phyloP scores from a whole-genome alignment of 2,888 invertebrate species.

The Xestobium rufovillosum region DNA sequence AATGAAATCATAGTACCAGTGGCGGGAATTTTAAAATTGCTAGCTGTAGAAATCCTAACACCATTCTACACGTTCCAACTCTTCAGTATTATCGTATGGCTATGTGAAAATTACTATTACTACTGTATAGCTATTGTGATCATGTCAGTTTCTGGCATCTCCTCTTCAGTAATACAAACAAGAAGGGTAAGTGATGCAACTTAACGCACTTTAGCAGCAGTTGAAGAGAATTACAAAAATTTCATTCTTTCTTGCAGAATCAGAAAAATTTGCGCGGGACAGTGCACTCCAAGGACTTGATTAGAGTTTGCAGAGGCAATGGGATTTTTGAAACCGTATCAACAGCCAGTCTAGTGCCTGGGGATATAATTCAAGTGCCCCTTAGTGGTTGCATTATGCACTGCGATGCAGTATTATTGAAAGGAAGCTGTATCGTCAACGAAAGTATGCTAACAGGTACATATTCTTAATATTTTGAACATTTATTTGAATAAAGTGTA shows the following conservation, averaged over 20 bases:
- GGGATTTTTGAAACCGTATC: conserved; percentile 50
- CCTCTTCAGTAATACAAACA: conserved; percentile 77
- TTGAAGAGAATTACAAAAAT: not conserved
- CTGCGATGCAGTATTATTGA: conserved; percentile 82
- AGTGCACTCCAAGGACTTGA: conserved; percentile 64
- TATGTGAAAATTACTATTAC: conserved; percentile 78
- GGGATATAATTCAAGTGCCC: conserved; percentile 81
- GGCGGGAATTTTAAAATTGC: conserved; percentile 60
- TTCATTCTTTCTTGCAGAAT: conserved; percentile 65
- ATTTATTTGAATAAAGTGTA: conserved; percentile 8
- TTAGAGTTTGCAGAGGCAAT: conserved; percentile 53
- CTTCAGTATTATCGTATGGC: conserved; percentile 84
- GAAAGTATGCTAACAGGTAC: conserved; percentile 92
- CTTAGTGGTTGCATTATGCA: conserved; percentile 78
- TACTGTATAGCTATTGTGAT: conserved; percentile 79
- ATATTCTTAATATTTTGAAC: conserved; percentile 2
- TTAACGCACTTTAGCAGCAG: too few species aligned
- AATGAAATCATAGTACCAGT: conserved; percentile 81
- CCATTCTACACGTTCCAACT: conserved; percentile 95
- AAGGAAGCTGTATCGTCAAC: conserved; percentile 83
- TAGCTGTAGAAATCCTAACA: conserved; percentile 80
- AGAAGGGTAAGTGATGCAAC: conserved; percentile 56
- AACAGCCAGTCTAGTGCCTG: conserved; percentile 75
- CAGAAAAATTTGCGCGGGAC: conserved; percentile 82
- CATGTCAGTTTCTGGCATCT: conserved; percentile 77